Conservation (phyloP, 2,797 vertebrate species). For the Girardinus metallicus region DNA sequence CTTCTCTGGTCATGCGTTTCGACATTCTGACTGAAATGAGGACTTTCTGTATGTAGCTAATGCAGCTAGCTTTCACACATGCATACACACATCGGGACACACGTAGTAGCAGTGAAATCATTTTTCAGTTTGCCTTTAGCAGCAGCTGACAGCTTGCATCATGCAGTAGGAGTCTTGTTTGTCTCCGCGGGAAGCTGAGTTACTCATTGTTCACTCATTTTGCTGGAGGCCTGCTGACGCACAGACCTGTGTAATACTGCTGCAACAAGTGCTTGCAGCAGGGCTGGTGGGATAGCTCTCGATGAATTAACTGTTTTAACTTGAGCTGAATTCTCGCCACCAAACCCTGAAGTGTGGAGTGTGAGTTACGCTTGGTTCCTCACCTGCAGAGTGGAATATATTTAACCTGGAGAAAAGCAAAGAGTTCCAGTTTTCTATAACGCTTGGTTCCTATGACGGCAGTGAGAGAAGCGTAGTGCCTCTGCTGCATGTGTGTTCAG, state of each 20-base stretch:
- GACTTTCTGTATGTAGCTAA: not conserved
- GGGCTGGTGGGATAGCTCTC: not conserved
- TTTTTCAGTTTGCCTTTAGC: conserved; percentile 7
- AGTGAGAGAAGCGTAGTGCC: not conserved
- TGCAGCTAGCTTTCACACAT: not conserved
- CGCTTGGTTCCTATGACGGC: too few relatives aligned
- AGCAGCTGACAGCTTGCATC: conserved; percentile 20
- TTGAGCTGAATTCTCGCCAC: not conserved
- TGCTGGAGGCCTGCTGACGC: conserved; percentile 22
- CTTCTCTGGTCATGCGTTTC: not conserved
- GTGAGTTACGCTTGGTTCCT: not conserved
- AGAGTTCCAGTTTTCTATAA: not conserved
- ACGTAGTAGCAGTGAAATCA: not conserved
- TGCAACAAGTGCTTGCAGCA: conserved; percentile 1
- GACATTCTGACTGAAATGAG: not conserved
- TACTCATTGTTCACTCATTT: conserved; percentile 10
- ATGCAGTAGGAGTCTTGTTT: not conserved
- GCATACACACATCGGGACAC: not conserved
- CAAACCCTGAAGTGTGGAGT: not conserved
- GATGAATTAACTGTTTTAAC: conserved; percentile 8
- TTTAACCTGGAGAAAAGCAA: not conserved
- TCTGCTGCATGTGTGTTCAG: not conserved
- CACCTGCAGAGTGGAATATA: not conserved
- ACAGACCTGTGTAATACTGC: conserved; percentile 9
- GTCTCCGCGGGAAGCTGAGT: conserved; percentile 15